These are phyloP conservation scores for Urocolius indicus DNA, from an alignment of 2,113 vertebrate species.

Conservation along the genomic window DNA sequence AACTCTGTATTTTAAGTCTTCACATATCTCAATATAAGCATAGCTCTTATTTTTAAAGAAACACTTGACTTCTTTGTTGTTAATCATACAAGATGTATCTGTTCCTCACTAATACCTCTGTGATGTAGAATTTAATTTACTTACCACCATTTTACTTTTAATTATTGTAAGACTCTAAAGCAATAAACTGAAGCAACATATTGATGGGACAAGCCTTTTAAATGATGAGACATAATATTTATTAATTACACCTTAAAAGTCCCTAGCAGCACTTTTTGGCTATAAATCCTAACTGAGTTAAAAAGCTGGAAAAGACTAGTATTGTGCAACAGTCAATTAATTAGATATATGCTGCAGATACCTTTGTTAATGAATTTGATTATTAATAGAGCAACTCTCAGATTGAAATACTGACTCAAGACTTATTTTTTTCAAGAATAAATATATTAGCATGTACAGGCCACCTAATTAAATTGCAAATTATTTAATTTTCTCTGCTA, in stretches of 20 bases:
- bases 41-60: constrained; percentile 32
- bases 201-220: constrained; percentile 55
- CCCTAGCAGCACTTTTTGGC: constrained; percentile 17
- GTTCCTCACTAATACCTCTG: constrained; percentile 15
- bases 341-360: constrained; percentile 24
- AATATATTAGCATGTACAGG: background rate
- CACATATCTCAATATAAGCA: constrained; percentile 2
- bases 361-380: constrained; percentile 18
- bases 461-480: background rate
- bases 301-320: constrained; percentile 20
- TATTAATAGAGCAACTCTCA: background rate
- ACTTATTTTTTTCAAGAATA: background rate
- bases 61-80: constrained; percentile 30
- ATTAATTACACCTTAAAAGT: constrained; percentile 63
- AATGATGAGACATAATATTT: constrained; percentile 43
- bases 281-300: constrained; percentile 53
- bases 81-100: constrained; percentile 37
- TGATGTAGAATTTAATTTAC: constrained; percentile 56
- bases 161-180: constrained; percentile 53
- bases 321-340: constrained; percentile 51
- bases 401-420: background rate
- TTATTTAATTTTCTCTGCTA: background rate
- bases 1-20: background rate
- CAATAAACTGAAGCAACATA: constrained; percentile 47
- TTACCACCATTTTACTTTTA: constrained; percentile 54